These are phyloP conservation scores for Eurypyga helias DNA, from an alignment of 2,113 vertebrate genomes.

Conservation along the genomic window DNA sequence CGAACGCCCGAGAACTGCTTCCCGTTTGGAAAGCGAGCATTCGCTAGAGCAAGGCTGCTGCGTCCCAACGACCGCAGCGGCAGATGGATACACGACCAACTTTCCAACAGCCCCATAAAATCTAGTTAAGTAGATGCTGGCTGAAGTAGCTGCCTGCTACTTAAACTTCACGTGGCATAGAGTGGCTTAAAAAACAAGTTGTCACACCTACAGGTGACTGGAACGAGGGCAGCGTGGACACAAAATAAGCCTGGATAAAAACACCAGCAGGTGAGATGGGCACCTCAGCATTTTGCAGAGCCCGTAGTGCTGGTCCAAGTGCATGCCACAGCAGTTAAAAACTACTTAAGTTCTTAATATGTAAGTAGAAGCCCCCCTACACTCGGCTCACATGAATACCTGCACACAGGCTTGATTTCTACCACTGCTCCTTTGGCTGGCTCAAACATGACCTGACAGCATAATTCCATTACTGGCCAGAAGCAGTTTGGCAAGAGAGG, in stretches of 20 bases:
- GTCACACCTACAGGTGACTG: neutral
- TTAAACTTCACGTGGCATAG: neutral
- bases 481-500: neutral
- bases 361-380: neutral
- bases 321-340: neutral
- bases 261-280: rapidly evolving
- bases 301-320: neutral
- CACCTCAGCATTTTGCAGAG: neutral
- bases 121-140: rapidly evolving
- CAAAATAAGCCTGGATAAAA: neutral
- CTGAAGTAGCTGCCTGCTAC: neutral
- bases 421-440: neutral
- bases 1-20: rapidly evolving
- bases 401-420: neutral
- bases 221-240: rapidly evolving
- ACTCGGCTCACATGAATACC: neutral
- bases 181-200: neutral
- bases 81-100: rapidly evolving
- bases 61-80: neutral
- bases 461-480: neutral
- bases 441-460: neutral
- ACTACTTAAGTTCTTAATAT: neutral
- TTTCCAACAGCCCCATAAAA: neutral
- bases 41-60: neutral
- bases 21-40: neutral